Evolutionary conservation across 2,888 invertebrate genomes (phyloP).

Genomic region (Leptinotarsa tumamoca): DNA sequence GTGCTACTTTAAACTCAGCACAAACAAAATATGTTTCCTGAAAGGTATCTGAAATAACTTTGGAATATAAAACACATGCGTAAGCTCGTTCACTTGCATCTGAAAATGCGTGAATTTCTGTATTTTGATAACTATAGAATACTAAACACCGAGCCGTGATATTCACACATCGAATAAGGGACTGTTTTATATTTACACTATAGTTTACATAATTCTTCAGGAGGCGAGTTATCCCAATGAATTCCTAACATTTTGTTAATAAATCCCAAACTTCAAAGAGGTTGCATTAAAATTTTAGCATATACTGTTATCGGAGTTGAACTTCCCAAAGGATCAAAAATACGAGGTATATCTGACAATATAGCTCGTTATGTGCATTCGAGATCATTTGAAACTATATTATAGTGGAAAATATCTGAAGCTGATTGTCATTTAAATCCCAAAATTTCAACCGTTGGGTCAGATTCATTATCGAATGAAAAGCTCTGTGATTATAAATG

Average conservation of each 20-base stretch:
- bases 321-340: background rate
- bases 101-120: background rate
- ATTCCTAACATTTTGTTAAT: too few species aligned
- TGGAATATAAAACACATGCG: background rate
- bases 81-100: constrained; percentile 6
- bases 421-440: too few species aligned
- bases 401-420: too few species aligned
- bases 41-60: background rate
- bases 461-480: background rate
- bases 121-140: background rate
- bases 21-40: background rate
- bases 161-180: background rate
- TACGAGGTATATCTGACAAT: constrained; percentile 4
- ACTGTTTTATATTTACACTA: background rate
- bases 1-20: constrained; percentile 21
- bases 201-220: constrained; percentile 1
- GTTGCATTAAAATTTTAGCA: too few species aligned
- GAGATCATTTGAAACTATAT: too few species aligned
- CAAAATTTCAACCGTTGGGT: too few species aligned
- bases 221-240: too few species aligned
- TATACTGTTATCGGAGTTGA: background rate
- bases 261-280: too few species aligned
- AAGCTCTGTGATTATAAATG: background rate
- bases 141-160: background rate
- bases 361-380: constrained; percentile 8